These are phyloP conservation scores for Bos taurus DNA, from an alignment of 2,113 vertebrate genomes.

Conservation along the genomic window ARS-UCD2.0 NC_037345.1:22480501-22481000, in stretches of 20 bases:
- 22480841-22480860: slow-evolving; percentile 72
- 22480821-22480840: slow-evolving; percentile 67
- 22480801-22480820: slow-evolving; percentile 75
- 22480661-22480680: slow-evolving; percentile 76
- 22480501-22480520: slow-evolving; percentile 70
- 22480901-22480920: slow-evolving; percentile 80
- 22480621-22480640: slow-evolving; percentile 74
- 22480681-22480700: slow-evolving; percentile 73
- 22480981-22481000: slow-evolving; percentile 49
- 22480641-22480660: slow-evolving; percentile 58
- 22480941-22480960: slow-evolving; percentile 71
- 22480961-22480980: slow-evolving; percentile 64
- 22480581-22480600: slow-evolving; percentile 54
- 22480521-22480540: slow-evolving; percentile 73
- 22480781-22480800: slow-evolving; percentile 78
- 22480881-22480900: slow-evolving; percentile 70
- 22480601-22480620: slow-evolving; percentile 57
- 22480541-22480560: slow-evolving; percentile 62
- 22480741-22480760: slow-evolving; percentile 80
- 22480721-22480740: slow-evolving; percentile 76
- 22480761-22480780: slow-evolving; percentile 79
- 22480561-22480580: slow-evolving; percentile 66
- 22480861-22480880: slow-evolving; percentile 69
- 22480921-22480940: slow-evolving; percentile 78
- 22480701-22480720: slow-evolving; percentile 80